Evolutionary conservation across 2,888 invertebrate species (phyloP), one percentile per base, ranked within the genome.

Genomic region (Apodemia mormo): DNA sequence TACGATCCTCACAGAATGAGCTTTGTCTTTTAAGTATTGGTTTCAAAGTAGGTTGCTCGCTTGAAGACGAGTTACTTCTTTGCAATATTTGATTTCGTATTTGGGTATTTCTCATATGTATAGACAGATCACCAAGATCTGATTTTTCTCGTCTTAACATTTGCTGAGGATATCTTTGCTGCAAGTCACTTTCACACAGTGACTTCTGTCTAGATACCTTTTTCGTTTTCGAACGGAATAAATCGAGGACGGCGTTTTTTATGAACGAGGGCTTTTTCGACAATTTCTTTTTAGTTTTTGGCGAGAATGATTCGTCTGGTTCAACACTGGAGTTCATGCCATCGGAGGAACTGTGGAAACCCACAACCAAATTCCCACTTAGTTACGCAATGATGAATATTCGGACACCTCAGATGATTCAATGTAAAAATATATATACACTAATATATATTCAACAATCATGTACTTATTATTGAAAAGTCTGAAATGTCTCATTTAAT

Each of bases 271-370:
- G 93, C 80, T 93, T 94, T 93, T 93, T 94, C 66, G 93, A 92
- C 68, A 94, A 85, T 92, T 94, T 94, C 93, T 94, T 94, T 92
- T 93, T 93, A 82, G 93, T 92, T 92, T 94, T 94, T 83, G 93
- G 93, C 72, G 94, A 93, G 83, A 92, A 89, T 74, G 92, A 87
- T 81, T 92, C 92, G 82, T 93, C 92, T 83, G 87, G 91, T 85
- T 93, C 93, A 84, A 88, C 82, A 80, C 90, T 93, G 81, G 92
- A 92, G 87, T 90, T 91, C 90, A 90, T 89, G 87, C 84, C 92
- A 80, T 93, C 92, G 74, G 92, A 86, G 80, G 90, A 89, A 87
- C 93, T 93, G 93, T 86, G 93, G 92, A 93, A 91, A 92, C 91
- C 92, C 92, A 90, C 87, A 92, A 92, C 92, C 92, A 92, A 90